A percentile compares a stretch with the other conserved stretches of the same genome.
Evolutionary conservation across 2,888 invertebrate genomes (phyloP).

Genomic region (Steromphala cineraria): DNA sequence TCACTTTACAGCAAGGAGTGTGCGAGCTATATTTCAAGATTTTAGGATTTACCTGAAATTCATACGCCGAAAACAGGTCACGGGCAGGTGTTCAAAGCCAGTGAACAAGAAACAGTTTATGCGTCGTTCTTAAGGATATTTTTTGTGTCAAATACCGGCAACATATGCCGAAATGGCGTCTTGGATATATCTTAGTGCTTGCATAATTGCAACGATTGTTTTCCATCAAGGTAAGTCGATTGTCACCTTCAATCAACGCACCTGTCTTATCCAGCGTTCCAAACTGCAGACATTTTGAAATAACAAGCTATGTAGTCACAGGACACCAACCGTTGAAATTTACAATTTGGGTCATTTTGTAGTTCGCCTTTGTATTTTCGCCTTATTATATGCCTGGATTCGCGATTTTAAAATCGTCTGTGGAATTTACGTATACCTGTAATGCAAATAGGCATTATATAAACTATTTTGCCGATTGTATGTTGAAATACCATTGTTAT

Average conservation of each 20-base stretch:
- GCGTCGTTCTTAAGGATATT: not conserved
- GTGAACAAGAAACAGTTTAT: not conserved
- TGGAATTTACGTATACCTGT: no score
- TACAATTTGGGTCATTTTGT: not conserved
- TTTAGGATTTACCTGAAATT: not conserved
- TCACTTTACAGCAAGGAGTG: not conserved
- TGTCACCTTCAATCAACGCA: not conserved
- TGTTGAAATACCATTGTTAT: no score
- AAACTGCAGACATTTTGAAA: constrained; percentile 1
- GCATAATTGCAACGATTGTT: not conserved
- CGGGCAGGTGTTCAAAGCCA: not conserved
- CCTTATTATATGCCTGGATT: not conserved
- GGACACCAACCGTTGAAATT: not conserved
- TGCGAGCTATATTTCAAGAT: not conserved
- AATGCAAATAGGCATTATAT: no score
- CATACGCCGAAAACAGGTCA: not conserved
- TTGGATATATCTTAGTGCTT: not conserved
- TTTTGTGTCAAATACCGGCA: not conserved
- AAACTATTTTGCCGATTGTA: no score
- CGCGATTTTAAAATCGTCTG: no score
- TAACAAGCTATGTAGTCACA: not conserved
- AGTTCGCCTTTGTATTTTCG: no score
- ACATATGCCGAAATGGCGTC: constrained; percentile 8
- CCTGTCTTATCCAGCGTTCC: not conserved
- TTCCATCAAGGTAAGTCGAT: not conserved